A percentile compares a stretch with the other conserved stretches of the same genome.
phyloP scores from a whole-genome alignment of 2,113 vertebrate species.

The Epinephelus lanceolatus region DNA sequence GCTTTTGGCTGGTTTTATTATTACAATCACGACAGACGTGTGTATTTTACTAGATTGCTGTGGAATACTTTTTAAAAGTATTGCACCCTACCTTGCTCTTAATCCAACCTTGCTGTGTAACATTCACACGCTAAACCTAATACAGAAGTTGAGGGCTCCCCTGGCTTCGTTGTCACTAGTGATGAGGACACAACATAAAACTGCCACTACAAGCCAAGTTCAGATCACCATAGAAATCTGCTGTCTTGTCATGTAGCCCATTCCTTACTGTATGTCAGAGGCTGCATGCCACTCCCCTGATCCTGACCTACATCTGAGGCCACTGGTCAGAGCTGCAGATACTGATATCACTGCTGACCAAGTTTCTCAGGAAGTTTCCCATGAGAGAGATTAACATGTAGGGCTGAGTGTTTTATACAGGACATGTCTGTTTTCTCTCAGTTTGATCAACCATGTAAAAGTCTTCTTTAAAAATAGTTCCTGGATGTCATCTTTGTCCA shows the following conservation, averaged over 20 bases:
- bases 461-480: neutral
- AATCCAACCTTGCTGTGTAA: neutral
- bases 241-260: neutral
- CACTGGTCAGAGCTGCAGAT: neutral
- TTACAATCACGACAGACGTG: neutral
- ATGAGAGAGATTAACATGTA: neutral
- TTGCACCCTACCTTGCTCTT: conserved; percentile 1
- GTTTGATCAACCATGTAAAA: neutral
- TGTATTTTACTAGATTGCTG: conserved; percentile 15
- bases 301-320: conserved; percentile 47
- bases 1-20: conserved; percentile 3
- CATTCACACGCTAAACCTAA: neutral
- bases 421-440: neutral
- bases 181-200: neutral
- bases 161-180: neutral
- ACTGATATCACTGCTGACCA: neutral
- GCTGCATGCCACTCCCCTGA: neutral
- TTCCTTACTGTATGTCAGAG: conserved; percentile 32
- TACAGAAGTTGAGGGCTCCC: neutral
- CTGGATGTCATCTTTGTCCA: neutral
- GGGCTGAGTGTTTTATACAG: neutral
- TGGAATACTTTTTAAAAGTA: neutral
- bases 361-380: neutral
- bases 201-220: neutral
- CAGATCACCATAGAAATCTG: neutral